A percentile compares a stretch with the other conserved stretches of the same genome.
These are phyloP conservation scores for Styela plicata DNA, from an alignment of 23 tunicate genomes.

Conservation along the genomic window DNA sequence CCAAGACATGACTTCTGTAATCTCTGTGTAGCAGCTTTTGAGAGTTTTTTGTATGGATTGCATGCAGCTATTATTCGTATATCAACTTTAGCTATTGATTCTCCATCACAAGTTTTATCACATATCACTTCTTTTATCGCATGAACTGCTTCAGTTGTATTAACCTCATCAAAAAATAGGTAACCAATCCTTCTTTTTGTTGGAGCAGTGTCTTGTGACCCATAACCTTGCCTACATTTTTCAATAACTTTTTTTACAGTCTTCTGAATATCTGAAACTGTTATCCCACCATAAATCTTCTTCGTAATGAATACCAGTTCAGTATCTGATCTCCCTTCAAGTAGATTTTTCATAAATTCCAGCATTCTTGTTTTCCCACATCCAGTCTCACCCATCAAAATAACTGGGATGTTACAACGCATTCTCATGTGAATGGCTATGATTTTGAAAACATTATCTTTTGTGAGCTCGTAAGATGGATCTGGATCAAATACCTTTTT, in stretches of 20 bases:
- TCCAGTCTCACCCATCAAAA: constrained; percentile 79
- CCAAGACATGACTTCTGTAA: constrained; percentile 41
- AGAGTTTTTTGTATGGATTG: constrained; percentile 50
- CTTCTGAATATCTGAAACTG: constrained; percentile 36
- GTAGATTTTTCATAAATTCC: constrained; percentile 48
- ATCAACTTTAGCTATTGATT: constrained; percentile 9
- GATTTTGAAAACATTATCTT: constrained; percentile 68
- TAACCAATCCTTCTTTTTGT: neutral
- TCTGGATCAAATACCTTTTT: constrained; percentile 44
- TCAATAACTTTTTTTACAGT: constrained; percentile 33
- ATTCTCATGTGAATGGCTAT: constrained; percentile 67
- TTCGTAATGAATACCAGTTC: constrained; percentile 36
- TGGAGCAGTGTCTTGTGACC: neutral
- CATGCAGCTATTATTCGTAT: constrained; percentile 47
- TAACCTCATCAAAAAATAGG: constrained; percentile 68
- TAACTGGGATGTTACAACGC: constrained; percentile 57
- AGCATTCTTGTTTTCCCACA: constrained; percentile 78
- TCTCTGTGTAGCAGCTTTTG: constrained; percentile 3
- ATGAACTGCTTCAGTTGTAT: constrained; percentile 59
- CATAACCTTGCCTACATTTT: neutral
- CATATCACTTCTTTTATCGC: constrained; percentile 57
- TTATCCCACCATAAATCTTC: constrained; percentile 70
- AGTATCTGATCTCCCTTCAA: constrained; percentile 5
- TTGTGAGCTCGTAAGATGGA: constrained; percentile 64
- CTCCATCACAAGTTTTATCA: constrained; percentile 51